phyloP scores from a whole-genome alignment of 2,888 invertebrate genomes.

The Leptura quadrifasciata region DNA sequence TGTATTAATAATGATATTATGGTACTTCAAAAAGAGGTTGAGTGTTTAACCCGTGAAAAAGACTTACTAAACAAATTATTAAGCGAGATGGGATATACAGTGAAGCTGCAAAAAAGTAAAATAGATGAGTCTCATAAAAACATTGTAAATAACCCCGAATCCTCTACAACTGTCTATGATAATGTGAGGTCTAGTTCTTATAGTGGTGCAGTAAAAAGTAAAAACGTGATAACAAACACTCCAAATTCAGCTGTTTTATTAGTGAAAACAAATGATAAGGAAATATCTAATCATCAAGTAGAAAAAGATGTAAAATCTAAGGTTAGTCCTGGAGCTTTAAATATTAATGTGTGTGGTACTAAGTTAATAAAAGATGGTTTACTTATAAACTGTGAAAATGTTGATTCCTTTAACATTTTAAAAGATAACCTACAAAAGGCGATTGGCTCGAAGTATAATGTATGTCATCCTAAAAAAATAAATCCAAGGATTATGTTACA shows the following conservation, averaged over 20 bases:
- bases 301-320: constrained; percentile 13
- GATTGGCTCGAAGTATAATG: background rate
- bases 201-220: constrained; percentile 2
- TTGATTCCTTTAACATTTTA: background rate
- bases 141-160: too few species aligned
- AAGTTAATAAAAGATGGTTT: too few species aligned
- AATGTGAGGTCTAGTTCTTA: background rate
- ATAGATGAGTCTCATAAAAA: background rate
- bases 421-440: background rate
- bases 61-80: constrained; percentile 4
- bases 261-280: background rate
- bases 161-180: background rate
- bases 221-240: background rate
- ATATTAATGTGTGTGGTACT: background rate
- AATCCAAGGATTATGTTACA: background rate
- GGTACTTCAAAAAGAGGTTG: background rate
- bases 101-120: background rate
- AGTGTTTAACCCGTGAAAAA: background rate
- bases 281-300: background rate
- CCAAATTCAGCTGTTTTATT: background rate
- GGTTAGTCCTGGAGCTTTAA: background rate
- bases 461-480: background rate
- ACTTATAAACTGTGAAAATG: background rate
- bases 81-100: constrained; percentile 1
- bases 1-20: background rate